Evolutionary conservation across 2,888 invertebrate genomes (phyloP), one percentile per base, ranked within the genome.

Genomic region (Alsophila aescularia): DNA sequence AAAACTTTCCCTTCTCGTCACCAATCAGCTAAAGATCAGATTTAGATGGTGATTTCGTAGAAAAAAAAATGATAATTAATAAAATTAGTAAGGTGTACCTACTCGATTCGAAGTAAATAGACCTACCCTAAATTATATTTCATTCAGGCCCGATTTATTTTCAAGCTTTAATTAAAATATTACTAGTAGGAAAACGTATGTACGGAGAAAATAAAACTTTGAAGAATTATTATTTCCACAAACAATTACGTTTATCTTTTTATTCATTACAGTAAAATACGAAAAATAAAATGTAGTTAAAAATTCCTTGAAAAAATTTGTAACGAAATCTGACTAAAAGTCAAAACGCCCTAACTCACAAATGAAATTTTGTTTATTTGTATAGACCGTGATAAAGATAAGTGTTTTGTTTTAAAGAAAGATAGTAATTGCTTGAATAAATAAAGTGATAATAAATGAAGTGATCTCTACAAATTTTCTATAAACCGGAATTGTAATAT

Each of bases 401-500:
- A 9, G 2, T 27, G 7, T 27, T 6, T 7, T 7, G 7, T 9
- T 9, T 6, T 27, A 29, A 29, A n/a, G 8, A 29, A n/a, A 29
- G 8, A 29, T n/a, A n/a, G 3, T 29, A n/a, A n/a, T 29, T 29
- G 10, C n/a, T n/a, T 2, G 31, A n/a, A n/a, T 35, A 35, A 18
- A 48, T 48, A 65, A 62, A 59, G 6, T 21, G 8, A 69, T 49
- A 39, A 21, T 16, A 0, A 13, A 44, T 68, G 69, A 69, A 72
- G 69, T 67, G 66, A 69, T 62, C 60, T 58, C 52, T 49, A 37
- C 8, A 58, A 47, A 64, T 67, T 78, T 78, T 69, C 69, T 66
- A 63, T 72, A 77, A 24, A 64, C 13, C 21, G 66, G 68, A 79
- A 81, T 82, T 87, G 85, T 87, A 84, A 67, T 64, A 78, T 73